Evolutionary conservation across 2,113 vertebrate genomes (phyloP).

Genomic region (Scopus umbretta): DNA sequence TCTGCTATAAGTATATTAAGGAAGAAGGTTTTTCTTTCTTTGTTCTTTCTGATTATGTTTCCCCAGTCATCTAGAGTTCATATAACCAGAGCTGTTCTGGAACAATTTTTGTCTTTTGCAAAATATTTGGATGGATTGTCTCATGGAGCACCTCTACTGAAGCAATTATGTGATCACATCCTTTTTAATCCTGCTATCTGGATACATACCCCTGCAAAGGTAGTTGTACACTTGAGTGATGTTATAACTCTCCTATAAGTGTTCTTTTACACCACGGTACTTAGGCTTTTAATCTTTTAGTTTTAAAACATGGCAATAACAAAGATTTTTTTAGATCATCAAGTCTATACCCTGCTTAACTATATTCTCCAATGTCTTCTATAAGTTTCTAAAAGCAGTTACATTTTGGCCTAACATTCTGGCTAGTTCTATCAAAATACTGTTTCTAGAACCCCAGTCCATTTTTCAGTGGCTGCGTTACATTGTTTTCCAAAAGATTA

Average conservation of each 20-base stretch:
- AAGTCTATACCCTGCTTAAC: background rate
- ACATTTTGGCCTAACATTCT: background rate
- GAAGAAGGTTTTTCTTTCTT: background rate
- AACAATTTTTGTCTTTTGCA: slow-evolving; percentile 97
- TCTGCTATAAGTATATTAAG: background rate
- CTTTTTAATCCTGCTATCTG: slow-evolving; percentile 98
- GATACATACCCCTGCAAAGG: slow-evolving; percentile 99
- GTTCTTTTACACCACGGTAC: background rate
- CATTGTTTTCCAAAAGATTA: background rate
- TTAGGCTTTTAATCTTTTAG: background rate
- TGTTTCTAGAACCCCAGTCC: background rate
- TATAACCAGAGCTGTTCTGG: slow-evolving; percentile 94
- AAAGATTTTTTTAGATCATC: background rate
- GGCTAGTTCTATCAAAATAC: background rate
- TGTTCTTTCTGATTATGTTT: background rate
- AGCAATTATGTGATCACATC: slow-evolving; percentile 98
- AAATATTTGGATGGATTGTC: slow-evolving; percentile 97
- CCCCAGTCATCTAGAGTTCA: slow-evolving; percentile 91
- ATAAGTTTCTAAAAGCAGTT: background rate
- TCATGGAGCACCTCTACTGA: slow-evolving; percentile 94
- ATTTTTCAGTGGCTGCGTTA: background rate
- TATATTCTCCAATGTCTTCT: background rate
- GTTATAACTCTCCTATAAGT: background rate
- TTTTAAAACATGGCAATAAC: background rate
- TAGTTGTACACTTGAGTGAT: slow-evolving; percentile 33